Conservation (phyloP, 2,113 vertebrate genomes). For the Triplophysa dalaica region DNA sequence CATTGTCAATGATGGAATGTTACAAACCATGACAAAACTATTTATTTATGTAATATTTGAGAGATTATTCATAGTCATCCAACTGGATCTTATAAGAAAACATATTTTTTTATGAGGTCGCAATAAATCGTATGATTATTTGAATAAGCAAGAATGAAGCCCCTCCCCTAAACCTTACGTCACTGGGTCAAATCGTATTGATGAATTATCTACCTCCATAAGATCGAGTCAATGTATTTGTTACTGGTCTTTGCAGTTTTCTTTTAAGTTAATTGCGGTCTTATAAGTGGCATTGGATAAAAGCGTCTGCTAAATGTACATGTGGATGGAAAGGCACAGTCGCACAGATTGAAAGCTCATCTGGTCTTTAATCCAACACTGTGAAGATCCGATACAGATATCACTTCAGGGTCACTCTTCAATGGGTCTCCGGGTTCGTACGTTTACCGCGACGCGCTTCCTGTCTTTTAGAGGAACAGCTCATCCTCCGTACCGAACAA, state of each 20-base stretch:
- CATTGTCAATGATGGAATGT: no score
- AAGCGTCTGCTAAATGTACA: not conserved
- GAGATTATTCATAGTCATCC: not conserved
- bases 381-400: slow-evolving; percentile 26
- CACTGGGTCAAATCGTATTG: no score
- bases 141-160: no score
- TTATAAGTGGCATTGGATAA: no score
- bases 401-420: not conserved
- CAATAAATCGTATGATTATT: no score
- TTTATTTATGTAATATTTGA: slow-evolving; percentile 1
- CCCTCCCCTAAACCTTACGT: no score
- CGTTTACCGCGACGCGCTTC: slow-evolving; percentile 28
- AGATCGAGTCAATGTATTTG: no score
- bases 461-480: slow-evolving; percentile 50
- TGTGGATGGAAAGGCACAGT: not conserved
- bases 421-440: not conserved
- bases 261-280: no score
- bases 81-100: not conserved
- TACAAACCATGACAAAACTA: not conserved
- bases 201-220: no score
- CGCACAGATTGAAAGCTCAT: not conserved
- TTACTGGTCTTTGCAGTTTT: no score
- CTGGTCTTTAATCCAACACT: not conserved
- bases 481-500: slow-evolving; percentile 53
- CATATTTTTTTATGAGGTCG: no score